Evolutionary conservation across 1,140 invertebrate genomes (phyloP).

Genomic region (Euwallacea similis): DNA sequence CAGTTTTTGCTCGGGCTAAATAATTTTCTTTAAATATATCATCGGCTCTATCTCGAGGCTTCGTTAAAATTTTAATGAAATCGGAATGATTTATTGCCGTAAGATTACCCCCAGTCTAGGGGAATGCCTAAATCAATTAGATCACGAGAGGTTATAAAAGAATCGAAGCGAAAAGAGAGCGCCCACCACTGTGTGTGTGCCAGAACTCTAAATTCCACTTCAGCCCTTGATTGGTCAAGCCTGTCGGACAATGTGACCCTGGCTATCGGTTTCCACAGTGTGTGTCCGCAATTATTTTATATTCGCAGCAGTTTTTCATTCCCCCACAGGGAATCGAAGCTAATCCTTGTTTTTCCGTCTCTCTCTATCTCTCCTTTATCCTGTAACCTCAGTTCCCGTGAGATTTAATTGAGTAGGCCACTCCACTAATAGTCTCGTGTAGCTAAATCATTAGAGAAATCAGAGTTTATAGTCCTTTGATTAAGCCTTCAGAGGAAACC

Average conservation of each 20-base stretch:
- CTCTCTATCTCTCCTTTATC: too few species aligned
- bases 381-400: too few species aligned
- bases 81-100: constrained; percentile 24
- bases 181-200: neutral
- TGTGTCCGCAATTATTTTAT: constrained; percentile 6
- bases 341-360: too few species aligned
- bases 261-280: neutral
- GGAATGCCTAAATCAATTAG: neutral
- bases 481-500: too few species aligned
- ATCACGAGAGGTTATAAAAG: neutral
- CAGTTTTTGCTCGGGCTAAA: constrained; percentile 27
- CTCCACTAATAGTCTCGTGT: too few species aligned
- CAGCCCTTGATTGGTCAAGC: neutral
- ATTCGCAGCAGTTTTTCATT: constrained; percentile 1
- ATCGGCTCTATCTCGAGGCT: constrained; percentile 27
- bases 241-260: neutral
- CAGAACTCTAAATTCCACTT: neutral
- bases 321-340: neutral
- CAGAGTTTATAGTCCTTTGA: too few species aligned
- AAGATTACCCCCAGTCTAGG: constrained; percentile 10
- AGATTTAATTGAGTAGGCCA: too few species aligned
- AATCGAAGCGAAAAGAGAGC: neutral
- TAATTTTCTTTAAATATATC: constrained; percentile 39
- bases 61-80: constrained; percentile 35
- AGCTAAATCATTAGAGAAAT: too few species aligned